Percentiles rank a stretch among this genome's conserved stretches.
phyloP scores from a whole-genome alignment of 2,113 vertebrate species.

The Puntigrus tetrazona region DNA sequence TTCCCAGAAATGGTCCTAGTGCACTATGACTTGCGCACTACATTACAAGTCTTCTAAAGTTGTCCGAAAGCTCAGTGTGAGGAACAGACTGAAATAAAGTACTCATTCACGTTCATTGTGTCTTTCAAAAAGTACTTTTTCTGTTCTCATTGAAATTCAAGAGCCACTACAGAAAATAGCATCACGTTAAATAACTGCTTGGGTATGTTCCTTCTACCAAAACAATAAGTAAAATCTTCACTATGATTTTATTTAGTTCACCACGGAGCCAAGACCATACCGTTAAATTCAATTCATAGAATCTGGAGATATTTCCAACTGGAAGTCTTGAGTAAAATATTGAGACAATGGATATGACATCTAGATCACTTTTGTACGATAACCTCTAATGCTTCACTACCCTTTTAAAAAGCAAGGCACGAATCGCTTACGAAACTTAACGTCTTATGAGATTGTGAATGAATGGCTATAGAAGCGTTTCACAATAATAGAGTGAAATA shows the following conservation, averaged over 20 bases:
- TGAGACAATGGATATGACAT: background rate
- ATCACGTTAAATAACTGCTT: background rate
- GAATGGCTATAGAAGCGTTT: background rate
- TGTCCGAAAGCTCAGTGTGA: background rate
- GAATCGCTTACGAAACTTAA: background rate
- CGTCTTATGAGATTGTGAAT: background rate
- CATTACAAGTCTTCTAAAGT: background rate
- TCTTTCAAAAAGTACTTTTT: background rate
- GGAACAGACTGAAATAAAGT: background rate
- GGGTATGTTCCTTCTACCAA: background rate
- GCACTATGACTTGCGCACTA: background rate
- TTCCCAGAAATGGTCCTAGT: background rate
- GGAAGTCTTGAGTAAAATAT: background rate
- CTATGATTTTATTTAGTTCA: background rate
- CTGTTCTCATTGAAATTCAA: background rate
- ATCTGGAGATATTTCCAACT: background rate
- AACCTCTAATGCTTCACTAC: background rate
- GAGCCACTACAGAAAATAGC: background rate
- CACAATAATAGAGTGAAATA: slow-evolving; percentile 8
- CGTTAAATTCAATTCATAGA: background rate
- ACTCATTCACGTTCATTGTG: no score
- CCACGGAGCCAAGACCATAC: background rate
- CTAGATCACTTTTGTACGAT: background rate
- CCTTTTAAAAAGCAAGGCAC: background rate
- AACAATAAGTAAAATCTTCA: background rate